Percentiles rank a stretch among this genome's conserved stretches.
Evolutionary conservation across 2,113 vertebrate genomes (phyloP).

Genomic region (Hippocampus abdominalis): DNA sequence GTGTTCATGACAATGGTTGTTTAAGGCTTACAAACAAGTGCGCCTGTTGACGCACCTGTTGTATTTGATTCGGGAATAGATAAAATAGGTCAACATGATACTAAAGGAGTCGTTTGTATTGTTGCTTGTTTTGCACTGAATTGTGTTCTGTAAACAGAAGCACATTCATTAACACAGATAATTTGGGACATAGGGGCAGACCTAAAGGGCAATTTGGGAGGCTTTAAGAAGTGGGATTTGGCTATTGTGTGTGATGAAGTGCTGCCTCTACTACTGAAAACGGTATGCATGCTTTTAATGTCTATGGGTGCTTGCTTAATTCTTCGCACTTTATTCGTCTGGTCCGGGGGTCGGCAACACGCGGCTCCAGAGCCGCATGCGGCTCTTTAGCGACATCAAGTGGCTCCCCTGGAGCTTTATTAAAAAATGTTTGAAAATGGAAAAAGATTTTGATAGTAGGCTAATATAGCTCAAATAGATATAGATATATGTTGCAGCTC

Average conservation of each 20-base stretch:
- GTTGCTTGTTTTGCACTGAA: conserved; percentile 28
- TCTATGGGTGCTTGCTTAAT: neutral
- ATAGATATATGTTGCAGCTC: too few species aligned
- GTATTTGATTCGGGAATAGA: conserved; percentile 14
- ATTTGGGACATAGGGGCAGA: conserved; percentile 11
- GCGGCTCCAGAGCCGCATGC: too few species aligned
- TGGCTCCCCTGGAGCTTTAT: too few species aligned
- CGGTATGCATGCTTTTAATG: neutral
- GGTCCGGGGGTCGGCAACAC: neutral
- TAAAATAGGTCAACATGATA: conserved; percentile 19
- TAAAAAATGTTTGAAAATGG: too few species aligned
- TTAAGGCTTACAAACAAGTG: conserved; percentile 1
- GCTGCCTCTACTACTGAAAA: neutral
- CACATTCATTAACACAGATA: conserved; percentile 39
- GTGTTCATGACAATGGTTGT: conserved; percentile 15
- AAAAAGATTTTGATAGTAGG: too few species aligned
- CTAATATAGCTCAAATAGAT: too few species aligned
- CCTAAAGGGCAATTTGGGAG: conserved; percentile 14
- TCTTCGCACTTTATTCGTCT: neutral
- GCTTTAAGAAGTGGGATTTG: neutral
- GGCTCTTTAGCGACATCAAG: too few species aligned
- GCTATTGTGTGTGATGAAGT: neutral
- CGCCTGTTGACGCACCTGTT: conserved; percentile 47
- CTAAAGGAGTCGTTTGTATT: conserved; percentile 8
- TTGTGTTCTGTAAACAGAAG: conserved; percentile 3